Conservation (phyloP, 2,888 invertebrate species). For the Apodemia hepburni region DNA sequence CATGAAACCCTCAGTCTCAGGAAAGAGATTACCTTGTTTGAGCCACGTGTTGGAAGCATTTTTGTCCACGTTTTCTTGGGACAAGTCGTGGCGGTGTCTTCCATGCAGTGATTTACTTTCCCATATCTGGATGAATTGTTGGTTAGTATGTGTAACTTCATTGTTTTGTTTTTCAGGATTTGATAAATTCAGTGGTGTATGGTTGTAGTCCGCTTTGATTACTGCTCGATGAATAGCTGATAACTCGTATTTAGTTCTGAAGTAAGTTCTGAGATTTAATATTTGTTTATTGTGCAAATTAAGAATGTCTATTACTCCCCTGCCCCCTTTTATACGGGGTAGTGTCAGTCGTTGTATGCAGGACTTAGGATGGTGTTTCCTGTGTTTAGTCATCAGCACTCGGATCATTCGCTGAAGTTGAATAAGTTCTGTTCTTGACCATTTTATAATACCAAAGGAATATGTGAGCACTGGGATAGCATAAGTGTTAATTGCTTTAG, state of each 20-base stretch:
- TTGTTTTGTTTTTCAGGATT: background rate
- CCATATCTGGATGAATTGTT: background rate
- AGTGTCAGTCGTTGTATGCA: background rate
- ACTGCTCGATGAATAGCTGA: too few species aligned
- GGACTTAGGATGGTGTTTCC: background rate
- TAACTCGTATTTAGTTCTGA: too few species aligned
- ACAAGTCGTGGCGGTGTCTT: background rate
- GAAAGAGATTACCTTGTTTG: too few species aligned
- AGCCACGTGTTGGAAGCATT: background rate
- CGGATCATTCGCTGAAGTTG: background rate
- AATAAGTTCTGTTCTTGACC: background rate
- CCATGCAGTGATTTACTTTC: background rate
- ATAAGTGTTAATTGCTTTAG: background rate
- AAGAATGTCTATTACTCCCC: background rate
- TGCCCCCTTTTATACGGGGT: background rate
- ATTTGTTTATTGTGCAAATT: too few species aligned
- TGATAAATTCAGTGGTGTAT: too few species aligned
- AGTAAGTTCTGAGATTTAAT: too few species aligned
- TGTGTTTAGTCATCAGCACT: background rate
- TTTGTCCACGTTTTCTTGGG: background rate
- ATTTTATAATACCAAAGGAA: background rate
- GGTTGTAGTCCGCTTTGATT: too few species aligned
- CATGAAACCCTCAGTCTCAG: background rate
- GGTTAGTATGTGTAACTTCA: background rate
- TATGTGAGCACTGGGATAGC: background rate